Conservation (phyloP, 2,797 vertebrate species). For the Squalus acanthias region DNA sequence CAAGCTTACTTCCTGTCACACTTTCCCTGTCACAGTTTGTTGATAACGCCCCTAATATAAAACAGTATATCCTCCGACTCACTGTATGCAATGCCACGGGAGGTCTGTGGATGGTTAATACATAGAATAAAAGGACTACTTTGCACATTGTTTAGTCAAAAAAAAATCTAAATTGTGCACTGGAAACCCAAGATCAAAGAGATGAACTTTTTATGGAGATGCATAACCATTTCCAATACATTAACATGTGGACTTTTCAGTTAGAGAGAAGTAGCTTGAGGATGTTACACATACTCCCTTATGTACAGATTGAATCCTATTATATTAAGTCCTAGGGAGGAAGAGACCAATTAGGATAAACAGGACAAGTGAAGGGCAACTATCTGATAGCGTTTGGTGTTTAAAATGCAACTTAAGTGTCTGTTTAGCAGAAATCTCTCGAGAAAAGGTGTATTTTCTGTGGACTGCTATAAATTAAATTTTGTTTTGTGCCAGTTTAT, state of each 20-base stretch:
- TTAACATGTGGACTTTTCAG: neutral
- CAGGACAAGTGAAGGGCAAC: slow-evolving; percentile 16
- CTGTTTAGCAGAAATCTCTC: slow-evolving; percentile 10
- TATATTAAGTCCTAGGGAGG: slow-evolving; percentile 5
- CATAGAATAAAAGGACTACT: neutral
- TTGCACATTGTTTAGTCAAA: neutral
- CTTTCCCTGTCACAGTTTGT: neutral
- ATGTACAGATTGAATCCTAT: slow-evolving; percentile 6
- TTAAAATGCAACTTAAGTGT: slow-evolving; percentile 20
- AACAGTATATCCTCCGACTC: neutral
- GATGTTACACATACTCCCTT: slow-evolving; percentile 6
- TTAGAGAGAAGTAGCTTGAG: neutral
- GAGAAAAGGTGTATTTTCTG: neutral
- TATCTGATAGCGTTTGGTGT: neutral
- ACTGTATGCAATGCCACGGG: neutral
- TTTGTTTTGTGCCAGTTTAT: neutral
- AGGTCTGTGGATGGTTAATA: neutral
- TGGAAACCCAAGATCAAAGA: neutral
- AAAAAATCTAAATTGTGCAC: neutral
- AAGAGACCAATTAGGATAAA: slow-evolving; percentile 18
- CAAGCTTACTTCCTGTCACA: neutral
- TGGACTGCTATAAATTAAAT: slow-evolving; percentile 3
- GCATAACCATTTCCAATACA: neutral
- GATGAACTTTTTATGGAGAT: neutral
- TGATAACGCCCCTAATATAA: neutral